Evolutionary conservation across 2,888 invertebrate species (phyloP).

Genomic region (Lordiphosa fenestrarum): DNA sequence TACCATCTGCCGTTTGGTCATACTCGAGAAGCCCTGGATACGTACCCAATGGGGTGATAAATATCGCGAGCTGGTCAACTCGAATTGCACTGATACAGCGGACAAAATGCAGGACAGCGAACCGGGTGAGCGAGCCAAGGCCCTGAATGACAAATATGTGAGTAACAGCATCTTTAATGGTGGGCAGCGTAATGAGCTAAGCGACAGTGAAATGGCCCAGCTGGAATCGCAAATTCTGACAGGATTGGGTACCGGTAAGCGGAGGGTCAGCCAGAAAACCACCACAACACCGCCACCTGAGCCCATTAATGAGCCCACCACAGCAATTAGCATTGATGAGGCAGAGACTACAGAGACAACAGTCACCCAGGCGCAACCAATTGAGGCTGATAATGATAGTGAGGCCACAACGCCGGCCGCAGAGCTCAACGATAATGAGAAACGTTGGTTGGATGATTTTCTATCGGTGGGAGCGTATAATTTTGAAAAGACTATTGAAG

Average conservation of each 20-base stretch:
- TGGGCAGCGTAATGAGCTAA: constrained; percentile 75
- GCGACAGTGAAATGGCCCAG: constrained; percentile 71
- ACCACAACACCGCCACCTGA: constrained; percentile 18
- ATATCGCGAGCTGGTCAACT: constrained; percentile 83
- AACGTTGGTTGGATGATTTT: constrained; percentile 78
- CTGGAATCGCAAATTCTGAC: constrained; percentile 77
- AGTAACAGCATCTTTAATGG: constrained; percentile 77
- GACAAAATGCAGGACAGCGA: constrained; percentile 43
- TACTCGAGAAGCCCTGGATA: constrained; percentile 86
- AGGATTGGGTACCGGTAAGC: constrained; percentile 31
- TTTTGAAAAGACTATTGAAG: constrained; percentile 66
- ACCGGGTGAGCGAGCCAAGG: constrained; percentile 46
- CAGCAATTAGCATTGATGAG: constrained; percentile 61
- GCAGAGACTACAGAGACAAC: constrained; percentile 28
- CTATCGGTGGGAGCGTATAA: constrained; percentile 77
- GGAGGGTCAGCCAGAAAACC: constrained; percentile 28
- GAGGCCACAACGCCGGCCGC: constrained; percentile 45
- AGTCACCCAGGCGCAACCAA: constrained; percentile 17
- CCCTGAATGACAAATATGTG: constrained; percentile 75
- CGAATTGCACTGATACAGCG: constrained; percentile 84
- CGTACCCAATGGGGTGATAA: constrained; percentile 82
- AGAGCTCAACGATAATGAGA: constrained; percentile 74
- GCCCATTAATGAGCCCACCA: constrained; percentile 50
- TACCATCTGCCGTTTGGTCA: constrained; percentile 83
- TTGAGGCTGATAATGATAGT: constrained; percentile 17